Percentiles rank a stretch among this genome's conserved stretches.
phyloP scores from a whole-genome alignment of 2,113 vertebrate species.

The Heterotilapia buettikoferi region DNA sequence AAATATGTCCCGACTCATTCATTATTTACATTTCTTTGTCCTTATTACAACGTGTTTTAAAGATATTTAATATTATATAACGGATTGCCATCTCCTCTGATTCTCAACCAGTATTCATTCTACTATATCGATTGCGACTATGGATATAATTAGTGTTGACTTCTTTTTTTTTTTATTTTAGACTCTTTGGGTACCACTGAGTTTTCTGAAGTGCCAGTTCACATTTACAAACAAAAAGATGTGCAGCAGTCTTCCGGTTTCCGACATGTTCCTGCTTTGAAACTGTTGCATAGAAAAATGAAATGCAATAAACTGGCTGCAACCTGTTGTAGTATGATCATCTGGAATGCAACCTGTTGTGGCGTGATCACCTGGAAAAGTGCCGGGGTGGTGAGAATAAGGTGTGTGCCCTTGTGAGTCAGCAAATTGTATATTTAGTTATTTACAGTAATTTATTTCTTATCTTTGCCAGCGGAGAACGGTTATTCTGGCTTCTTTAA shows the following conservation, averaged over 20 bases:
- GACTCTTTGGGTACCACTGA: neutral
- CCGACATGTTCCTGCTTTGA: neutral
- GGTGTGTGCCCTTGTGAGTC: neutral
- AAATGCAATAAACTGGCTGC: neutral
- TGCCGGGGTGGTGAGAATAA: neutral
- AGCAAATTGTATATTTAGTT: neutral
- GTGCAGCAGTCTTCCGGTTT: neutral
- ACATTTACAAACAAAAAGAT: neutral
- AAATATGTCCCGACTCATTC: neutral
- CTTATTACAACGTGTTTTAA: neutral
- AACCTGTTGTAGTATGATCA: neutral
- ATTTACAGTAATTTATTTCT: neutral
- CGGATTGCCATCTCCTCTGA: neutral
- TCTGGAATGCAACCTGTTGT: neutral
- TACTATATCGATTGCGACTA: neutral
- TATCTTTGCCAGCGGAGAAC: neutral
- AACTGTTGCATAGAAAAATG: neutral
- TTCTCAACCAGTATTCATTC: neutral
- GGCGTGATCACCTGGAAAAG: neutral
- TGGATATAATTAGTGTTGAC: neutral
- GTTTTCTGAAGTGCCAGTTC: neutral
- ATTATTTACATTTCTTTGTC: neutral
- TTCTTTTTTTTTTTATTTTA: neutral
- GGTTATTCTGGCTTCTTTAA: neutral
- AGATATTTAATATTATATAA: neutral